These are phyloP conservation scores for Serinus canaria DNA, from an alignment of 2,113 vertebrate species.

Conservation along the genomic window DNA sequence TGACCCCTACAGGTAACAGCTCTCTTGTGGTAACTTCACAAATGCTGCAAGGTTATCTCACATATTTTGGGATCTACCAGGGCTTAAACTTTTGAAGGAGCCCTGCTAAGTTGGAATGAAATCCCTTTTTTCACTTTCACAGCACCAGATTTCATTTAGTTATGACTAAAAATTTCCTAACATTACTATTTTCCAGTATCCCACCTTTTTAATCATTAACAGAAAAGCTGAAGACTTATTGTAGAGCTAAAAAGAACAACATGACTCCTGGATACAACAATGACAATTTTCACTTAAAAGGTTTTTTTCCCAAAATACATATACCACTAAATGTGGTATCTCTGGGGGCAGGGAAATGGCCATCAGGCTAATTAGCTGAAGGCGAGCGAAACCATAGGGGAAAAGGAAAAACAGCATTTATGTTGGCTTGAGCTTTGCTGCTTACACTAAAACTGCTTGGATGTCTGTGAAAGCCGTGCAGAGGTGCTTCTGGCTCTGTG, in stretches of 20 bases:
- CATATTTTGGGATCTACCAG: background rate
- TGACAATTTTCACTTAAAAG: conserved; percentile 26
- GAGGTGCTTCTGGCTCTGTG: background rate
- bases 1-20: background rate
- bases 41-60: background rate
- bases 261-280: background rate
- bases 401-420: background rate
- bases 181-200: background rate
- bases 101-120: background rate
- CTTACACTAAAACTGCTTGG: background rate
- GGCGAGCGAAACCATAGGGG: background rate
- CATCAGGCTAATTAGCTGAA: conserved; percentile 46
- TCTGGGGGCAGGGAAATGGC: conserved; percentile 17
- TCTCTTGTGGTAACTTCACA: background rate
- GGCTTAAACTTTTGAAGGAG: background rate
- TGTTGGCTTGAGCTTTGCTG: background rate
- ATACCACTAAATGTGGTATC: conserved; percentile 3
- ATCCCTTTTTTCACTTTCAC: background rate
- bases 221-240: background rate
- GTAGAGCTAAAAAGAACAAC: background rate
- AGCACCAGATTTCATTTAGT: background rate
- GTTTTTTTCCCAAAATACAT: conserved; percentile 16
- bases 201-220: background rate
- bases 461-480: background rate
- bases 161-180: background rate